A percentile compares a stretch with the other conserved stretches of the same genome.
Evolutionary conservation across 2,113 vertebrate species (phyloP).

Genomic region (Felis chaus): DNA sequence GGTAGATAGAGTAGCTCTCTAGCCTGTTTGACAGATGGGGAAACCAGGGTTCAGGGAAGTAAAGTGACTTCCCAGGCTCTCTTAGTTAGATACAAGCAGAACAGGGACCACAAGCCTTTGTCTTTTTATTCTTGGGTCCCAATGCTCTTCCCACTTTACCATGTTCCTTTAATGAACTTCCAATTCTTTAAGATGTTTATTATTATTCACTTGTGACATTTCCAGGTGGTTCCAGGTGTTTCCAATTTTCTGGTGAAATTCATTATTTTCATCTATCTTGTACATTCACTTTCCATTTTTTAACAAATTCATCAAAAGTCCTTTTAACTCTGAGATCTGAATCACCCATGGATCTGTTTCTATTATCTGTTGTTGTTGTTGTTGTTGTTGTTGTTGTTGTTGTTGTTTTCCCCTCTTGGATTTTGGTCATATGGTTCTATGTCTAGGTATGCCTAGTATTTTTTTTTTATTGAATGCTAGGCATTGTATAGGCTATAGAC

Average conservation of each 20-base stretch:
- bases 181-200: neutral
- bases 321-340: neutral
- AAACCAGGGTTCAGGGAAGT: neutral
- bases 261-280: neutral
- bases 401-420: fast-evolving
- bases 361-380: neutral
- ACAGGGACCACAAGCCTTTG: neutral
- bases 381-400: no score
- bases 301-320: neutral
- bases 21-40: neutral
- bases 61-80: neutral
- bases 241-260: neutral
- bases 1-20: neutral
- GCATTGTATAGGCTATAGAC: neutral
- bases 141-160: neutral
- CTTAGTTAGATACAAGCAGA: neutral
- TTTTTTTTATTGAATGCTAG: neutral
- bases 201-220: neutral
- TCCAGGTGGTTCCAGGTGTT: neutral
- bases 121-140: neutral
- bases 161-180: neutral
- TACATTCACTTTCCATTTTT: neutral
- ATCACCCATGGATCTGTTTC: neutral
- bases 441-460: neutral
- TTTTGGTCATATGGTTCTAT: neutral